A percentile compares a stretch with the other conserved stretches of the same genome.
phyloP scores from a whole-genome alignment of 2,113 vertebrate genomes.

The Neopipo cinnamomea region DNA sequence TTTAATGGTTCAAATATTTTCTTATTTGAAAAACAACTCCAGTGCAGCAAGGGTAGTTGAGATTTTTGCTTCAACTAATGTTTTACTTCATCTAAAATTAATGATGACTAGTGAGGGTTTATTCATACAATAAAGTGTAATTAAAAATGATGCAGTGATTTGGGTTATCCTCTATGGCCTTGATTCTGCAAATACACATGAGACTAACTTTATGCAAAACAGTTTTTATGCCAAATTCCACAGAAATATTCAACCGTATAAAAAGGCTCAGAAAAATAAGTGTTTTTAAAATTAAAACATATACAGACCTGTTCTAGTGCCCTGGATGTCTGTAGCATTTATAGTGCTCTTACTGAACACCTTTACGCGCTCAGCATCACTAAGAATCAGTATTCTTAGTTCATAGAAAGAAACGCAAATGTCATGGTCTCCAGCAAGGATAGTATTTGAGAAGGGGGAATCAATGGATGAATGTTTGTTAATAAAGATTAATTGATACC shows the following conservation, averaged over 20 bases:
- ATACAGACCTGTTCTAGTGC: neutral
- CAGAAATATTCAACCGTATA: neutral
- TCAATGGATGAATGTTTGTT: neutral
- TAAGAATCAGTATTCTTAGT: neutral
- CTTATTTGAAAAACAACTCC: conserved; percentile 31
- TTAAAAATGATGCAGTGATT: conserved; percentile 23
- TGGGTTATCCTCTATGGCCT: neutral
- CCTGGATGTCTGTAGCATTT: neutral
- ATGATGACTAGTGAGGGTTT: neutral
- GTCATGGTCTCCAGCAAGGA: neutral
- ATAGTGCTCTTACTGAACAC: neutral
- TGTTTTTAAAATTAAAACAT: neutral
- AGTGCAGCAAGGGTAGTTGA: neutral
- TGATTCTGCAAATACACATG: neutral
- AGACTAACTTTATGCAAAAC: neutral
- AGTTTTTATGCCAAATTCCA: neutral
- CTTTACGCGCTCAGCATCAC: neutral
- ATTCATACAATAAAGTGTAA: neutral
- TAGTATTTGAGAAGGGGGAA: neutral
- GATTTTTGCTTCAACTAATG: conserved; percentile 33
- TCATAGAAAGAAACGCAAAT: neutral
- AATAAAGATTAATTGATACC: neutral
- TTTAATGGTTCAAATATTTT: conserved; percentile 36
- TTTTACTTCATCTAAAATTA: conserved; percentile 31
- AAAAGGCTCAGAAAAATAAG: neutral